A percentile compares a stretch with the other conserved stretches of the same genome.
These are phyloP conservation scores for Globicephala melas DNA, from an alignment of 2,113 vertebrate species.

Conservation along the genomic window DNA sequence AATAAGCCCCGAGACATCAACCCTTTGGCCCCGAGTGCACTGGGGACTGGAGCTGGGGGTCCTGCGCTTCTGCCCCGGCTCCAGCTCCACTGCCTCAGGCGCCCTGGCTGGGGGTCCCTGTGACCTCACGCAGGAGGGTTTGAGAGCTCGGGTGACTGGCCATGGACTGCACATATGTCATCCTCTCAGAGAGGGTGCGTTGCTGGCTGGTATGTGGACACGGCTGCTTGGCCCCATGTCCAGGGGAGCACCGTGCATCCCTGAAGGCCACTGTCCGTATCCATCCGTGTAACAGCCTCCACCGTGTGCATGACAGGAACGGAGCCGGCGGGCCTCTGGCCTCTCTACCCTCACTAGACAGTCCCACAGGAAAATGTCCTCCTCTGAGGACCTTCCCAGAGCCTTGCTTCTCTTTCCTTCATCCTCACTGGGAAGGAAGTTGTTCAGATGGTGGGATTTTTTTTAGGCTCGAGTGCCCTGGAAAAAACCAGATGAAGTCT, in stretches of 20 bases:
- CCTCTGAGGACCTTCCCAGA: not conserved
- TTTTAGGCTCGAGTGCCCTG: not conserved
- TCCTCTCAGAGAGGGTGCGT: not conserved
- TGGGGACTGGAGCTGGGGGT: fast-evolving
- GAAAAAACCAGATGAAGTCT: not conserved
- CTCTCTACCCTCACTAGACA: not conserved
- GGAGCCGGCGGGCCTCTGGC: not conserved
- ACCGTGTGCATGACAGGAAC: fast-evolving
- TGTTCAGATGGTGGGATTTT: not conserved
- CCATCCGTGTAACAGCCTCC: fast-evolving
- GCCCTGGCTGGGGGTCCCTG: fast-evolving
- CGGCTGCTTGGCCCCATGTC: not conserved
- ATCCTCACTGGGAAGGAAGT: not conserved
- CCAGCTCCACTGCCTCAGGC: fast-evolving
- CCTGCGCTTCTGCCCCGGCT: not conserved
- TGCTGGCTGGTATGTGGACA: not conserved
- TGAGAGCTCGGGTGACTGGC: no score
- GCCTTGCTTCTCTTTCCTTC: not conserved
- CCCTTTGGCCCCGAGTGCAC: not conserved
- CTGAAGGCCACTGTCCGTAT: fast-evolving
- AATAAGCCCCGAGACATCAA: not conserved
- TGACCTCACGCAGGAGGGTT: fast-evolving
- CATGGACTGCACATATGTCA: fast-evolving
- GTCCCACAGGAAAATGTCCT: not conserved
- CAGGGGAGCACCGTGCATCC: not conserved